A percentile compares a stretch with the other conserved stretches of the same genome.
phyloP scores from a whole-genome alignment of 2,113 vertebrate species.

The Ictalurus punctatus region DNA sequence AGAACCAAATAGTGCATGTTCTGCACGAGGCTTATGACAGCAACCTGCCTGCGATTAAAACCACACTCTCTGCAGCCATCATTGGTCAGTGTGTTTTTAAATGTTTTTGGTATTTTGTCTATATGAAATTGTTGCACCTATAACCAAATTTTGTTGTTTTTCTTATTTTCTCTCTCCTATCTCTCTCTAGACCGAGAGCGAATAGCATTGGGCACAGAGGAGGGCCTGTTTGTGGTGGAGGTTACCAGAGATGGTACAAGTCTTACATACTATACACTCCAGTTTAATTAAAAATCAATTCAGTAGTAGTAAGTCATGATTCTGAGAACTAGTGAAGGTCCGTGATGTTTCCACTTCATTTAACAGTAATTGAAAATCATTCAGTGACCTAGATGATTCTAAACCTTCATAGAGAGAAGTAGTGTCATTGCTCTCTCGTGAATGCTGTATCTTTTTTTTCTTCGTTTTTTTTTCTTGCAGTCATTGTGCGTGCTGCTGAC shows the following conservation, averaged over 20 bases:
- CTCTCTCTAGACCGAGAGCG: constrained; percentile 85
- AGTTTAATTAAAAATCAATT: background rate
- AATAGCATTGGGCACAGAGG: constrained; percentile 90
- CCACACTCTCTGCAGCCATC: constrained; percentile 82
- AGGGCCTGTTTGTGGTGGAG: constrained; percentile 93
- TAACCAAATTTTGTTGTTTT: constrained; percentile 2
- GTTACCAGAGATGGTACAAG: constrained; percentile 90
- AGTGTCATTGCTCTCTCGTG: background rate
- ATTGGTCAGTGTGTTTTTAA: constrained; percentile 73
- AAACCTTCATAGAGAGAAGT: background rate
- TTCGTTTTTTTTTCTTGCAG: constrained; percentile 61
- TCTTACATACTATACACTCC: background rate
- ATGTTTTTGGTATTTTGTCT: no score
- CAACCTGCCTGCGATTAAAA: constrained; percentile 90
- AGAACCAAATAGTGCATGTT: constrained; percentile 81
- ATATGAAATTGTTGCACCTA: background rate
- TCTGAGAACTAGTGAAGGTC: background rate
- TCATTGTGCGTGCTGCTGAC: constrained; percentile 92
- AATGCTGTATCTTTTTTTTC: background rate
- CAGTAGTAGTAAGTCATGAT: background rate
- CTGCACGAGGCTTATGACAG: constrained; percentile 94
- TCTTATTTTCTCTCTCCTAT: constrained; percentile 15
- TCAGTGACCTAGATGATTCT: background rate
- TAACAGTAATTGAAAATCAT: no score
- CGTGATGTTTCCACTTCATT: background rate